A percentile compares a stretch with the other conserved stretches of the same genome.
These are phyloP conservation scores for Magallana ariakensis DNA, from an alignment of 1,140 invertebrate genomes.

Conservation along the genomic window DNA sequence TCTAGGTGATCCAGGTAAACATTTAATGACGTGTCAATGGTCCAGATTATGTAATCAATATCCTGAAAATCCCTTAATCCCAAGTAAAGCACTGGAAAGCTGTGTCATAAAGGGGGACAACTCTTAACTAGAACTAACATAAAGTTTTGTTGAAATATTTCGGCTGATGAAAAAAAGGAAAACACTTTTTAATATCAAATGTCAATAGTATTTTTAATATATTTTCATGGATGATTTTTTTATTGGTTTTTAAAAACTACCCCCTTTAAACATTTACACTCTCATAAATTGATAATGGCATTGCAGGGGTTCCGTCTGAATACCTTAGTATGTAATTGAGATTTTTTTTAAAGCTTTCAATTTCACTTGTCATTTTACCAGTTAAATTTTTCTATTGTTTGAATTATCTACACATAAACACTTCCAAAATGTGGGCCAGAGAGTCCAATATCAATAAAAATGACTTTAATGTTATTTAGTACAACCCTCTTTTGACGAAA, in stretches of 20 bases:
- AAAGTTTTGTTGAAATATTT: neutral
- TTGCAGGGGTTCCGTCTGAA: no score
- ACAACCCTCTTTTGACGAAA: neutral
- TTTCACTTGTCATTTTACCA: neutral
- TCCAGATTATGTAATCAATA: neutral
- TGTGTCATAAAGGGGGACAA: conserved; percentile 5
- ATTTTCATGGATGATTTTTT: no score
- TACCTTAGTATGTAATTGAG: neutral
- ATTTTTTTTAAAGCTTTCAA: conserved; percentile 1
- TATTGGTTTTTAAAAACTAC: no score
- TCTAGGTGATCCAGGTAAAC: neutral
- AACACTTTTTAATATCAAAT: neutral
- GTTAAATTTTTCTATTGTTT: neutral
- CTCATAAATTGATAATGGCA: no score
- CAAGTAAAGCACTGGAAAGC: neutral
- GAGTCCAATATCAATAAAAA: neutral
- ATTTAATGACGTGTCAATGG: neutral
- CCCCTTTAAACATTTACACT: no score
- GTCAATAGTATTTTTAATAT: neutral
- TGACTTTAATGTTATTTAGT: conserved; percentile 1
- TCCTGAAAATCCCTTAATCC: neutral
- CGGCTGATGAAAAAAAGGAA: neutral
- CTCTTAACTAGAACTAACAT: neutral
- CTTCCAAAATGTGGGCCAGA: neutral
- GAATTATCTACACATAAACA: neutral